Evolutionary conservation across 2,797 vertebrate species (phyloP).

Genomic region (Lophotriccus pileatus): DNA sequence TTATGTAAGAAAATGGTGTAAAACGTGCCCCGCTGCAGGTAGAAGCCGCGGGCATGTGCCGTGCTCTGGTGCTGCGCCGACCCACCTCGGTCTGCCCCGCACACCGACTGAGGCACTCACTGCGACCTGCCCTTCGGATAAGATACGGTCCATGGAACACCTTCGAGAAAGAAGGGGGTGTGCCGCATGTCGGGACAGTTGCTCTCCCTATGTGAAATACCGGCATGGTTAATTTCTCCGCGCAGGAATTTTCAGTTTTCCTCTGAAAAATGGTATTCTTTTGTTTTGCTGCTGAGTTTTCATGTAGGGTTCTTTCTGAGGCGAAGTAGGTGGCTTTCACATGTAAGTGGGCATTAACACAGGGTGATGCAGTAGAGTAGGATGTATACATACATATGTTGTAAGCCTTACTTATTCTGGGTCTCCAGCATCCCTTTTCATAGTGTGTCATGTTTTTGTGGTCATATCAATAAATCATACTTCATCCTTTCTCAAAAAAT

Average conservation of each 20-base stretch:
- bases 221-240: rapidly evolving
- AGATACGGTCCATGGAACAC: background rate
- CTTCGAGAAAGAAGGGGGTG: background rate
- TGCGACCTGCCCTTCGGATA: background rate
- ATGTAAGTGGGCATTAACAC: background rate
- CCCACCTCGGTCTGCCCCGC: background rate
- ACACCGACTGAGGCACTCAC: background rate
- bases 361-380: background rate
- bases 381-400: rapidly evolving
- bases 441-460: background rate
- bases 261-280: background rate
- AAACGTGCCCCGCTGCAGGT: slow-evolving; percentile 61
- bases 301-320: background rate
- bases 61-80: background rate
- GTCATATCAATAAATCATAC: background rate
- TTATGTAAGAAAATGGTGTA: slow-evolving; percentile 51
- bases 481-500: background rate
- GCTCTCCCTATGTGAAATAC: background rate
- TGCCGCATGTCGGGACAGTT: background rate
- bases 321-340: background rate
- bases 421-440: background rate
- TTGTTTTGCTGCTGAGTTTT: background rate
- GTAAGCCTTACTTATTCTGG: background rate
- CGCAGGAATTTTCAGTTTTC: background rate
- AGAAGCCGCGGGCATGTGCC: background rate